Evolutionary conservation across 2,797 vertebrate species (phyloP).

Genomic region (Hybognathus amarus): DNA sequence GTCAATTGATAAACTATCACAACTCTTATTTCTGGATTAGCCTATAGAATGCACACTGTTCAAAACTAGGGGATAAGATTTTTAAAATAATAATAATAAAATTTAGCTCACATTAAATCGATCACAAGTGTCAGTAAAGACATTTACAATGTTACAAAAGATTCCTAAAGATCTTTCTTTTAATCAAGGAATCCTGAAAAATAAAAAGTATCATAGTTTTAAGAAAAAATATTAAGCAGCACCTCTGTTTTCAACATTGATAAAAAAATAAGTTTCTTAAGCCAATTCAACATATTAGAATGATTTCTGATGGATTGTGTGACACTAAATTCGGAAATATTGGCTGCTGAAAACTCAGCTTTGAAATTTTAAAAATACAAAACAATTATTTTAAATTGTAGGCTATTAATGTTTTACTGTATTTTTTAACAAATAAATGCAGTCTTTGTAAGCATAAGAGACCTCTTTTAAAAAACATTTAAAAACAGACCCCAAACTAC

Average conservation of each 20-base stretch:
- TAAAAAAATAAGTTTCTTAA: not conserved
- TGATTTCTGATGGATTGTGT: not conserved
- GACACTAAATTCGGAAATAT: not conserved
- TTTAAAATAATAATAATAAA: not conserved
- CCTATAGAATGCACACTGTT: not conserved
- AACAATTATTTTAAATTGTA: not conserved
- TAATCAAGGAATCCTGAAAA: not conserved
- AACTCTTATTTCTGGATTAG: too few species aligned
- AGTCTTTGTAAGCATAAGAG: not conserved
- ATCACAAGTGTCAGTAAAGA: not conserved
- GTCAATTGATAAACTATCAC: not conserved
- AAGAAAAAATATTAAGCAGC: not conserved
- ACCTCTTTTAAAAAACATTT: not conserved
- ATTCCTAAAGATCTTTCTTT: not conserved
- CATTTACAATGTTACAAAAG: not conserved
- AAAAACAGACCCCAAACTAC: not conserved
- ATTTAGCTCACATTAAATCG: not conserved
- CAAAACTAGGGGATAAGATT: not conserved
- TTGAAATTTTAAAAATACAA: not conserved
- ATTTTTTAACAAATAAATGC: not conserved
- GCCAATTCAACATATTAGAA: not conserved
- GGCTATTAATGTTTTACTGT: not conserved
- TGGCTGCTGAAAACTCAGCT: not conserved
- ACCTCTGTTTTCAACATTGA: not conserved
- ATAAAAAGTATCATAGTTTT: not conserved